Conservation (phyloP, 2,888 invertebrate genomes). For the Strigamia maritima region DNA sequence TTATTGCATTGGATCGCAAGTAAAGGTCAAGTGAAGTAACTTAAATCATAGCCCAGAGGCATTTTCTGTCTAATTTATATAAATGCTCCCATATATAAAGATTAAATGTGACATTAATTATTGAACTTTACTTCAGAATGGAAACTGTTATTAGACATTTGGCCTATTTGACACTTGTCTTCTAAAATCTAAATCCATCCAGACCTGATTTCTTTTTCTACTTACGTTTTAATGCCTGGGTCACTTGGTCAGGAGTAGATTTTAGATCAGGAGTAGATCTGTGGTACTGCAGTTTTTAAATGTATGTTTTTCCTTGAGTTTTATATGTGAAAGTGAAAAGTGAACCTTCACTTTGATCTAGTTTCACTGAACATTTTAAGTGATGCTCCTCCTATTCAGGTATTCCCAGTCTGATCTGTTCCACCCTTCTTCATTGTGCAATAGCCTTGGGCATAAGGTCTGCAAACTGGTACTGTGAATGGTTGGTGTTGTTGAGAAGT, state of each 20-base stretch:
- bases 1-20: background rate
- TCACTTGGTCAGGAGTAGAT: background rate
- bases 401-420: background rate
- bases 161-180: background rate
- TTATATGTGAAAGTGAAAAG: background rate
- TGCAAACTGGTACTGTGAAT: background rate
- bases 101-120: background rate
- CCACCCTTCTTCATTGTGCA: background rate
- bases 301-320: background rate
- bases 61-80: background rate
- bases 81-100: background rate
- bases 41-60: background rate
- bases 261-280: background rate
- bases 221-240: background rate
- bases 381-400: background rate
- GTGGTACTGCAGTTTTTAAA: background rate
- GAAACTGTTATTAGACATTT: no score
- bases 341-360: no score
- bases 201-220: background rate
- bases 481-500: background rate
- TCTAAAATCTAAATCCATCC: no score
- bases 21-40: background rate
- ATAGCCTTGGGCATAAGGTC: background rate
- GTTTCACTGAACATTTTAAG: background rate
- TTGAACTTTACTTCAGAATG: background rate